Evolutionary conservation across 2,797 vertebrate species (phyloP).

Genomic region (Jordanella pulchra): DNA sequence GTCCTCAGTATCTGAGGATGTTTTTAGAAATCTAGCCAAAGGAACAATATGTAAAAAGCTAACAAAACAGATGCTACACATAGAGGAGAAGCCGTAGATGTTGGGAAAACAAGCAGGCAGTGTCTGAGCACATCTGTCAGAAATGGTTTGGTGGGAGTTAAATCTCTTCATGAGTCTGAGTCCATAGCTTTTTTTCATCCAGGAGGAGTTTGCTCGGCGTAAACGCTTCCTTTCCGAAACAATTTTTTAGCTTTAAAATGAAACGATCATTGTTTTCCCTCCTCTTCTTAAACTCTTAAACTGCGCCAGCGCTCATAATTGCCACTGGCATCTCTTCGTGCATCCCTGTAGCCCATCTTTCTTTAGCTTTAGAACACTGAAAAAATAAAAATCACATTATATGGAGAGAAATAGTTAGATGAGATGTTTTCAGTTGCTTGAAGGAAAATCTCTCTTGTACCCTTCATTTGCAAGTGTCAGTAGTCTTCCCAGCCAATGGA

Average conservation of each 20-base stretch:
- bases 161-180: conserved; percentile 18
- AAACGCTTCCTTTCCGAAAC: conserved; percentile 18
- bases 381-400: neutral
- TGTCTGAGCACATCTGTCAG: conserved; percentile 22
- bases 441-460: conserved; percentile 55
- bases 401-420: conserved; percentile 9
- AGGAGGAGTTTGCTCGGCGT: conserved; percentile 13
- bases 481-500: conserved; percentile 66
- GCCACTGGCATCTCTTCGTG: neutral
- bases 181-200: conserved; percentile 12
- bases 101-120: neutral
- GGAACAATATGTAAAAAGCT: conserved; percentile 4
- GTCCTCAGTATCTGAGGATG: conserved; percentile 12
- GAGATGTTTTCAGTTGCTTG: conserved; percentile 34
- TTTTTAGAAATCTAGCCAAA: conserved; percentile 30
- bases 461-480: conserved; percentile 75
- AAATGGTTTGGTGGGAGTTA: conserved; percentile 14
- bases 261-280: neutral
- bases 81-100: conserved; percentile 2
- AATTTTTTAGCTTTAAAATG: conserved; percentile 3
- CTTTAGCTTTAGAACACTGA: neutral
- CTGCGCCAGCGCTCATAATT: conserved; percentile 14
- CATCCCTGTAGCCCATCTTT: neutral
- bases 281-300: conserved; percentile 18
- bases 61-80: conserved; percentile 26